Evolutionary conservation across 2,797 vertebrate species (phyloP), one percentile per base, ranked within the genome.

Genomic region (Loris lydekkerianus): DNA sequence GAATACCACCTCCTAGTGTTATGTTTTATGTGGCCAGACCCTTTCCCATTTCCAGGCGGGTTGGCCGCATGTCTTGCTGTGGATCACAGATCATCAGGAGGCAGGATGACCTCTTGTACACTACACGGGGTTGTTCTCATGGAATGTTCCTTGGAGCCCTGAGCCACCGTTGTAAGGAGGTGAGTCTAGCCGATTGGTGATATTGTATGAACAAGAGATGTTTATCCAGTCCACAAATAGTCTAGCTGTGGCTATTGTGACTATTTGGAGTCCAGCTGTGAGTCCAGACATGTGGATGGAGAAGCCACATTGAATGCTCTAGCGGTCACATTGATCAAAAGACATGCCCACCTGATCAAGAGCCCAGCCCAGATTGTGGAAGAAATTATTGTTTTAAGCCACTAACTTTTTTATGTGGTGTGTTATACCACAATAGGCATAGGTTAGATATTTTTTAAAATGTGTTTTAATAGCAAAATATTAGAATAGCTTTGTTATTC

Each of bases 381-480:
- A 58, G 34, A 73, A 67, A 37, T 86, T 84, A 40, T 13, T 95
- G 5, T 85, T 91, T 76, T 88, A 81, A 72, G 61, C 13, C 29
- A 31, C 37, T 72, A 43, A 34, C 23, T 61, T 92, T 40, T 88
- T 88, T 73, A 2, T 82, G 15, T 86, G 9, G 21, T 81, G 37
- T 78, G 37, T 78, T 95, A 60, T 75, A 23, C 21, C 87, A 25
- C 31, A 69, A 15, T 61, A 60, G 76, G 40, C 29, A 49, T 69
- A 56, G 34, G 65, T 93, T 92, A 65, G 78, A 10, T 85, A 53
- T 8, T 92, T 91, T 49, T 8, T 1, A 10, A 34, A 77, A 70
- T 29, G 9, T 75, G 53, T 75, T 85, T 83, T 84, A 85, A 37
- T 86, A 67, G 58, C 31, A 56, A 89, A 77, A 92, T 86, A 43